Conservation (phyloP, 2,888 invertebrate species). For the Spisula solida region DNA sequence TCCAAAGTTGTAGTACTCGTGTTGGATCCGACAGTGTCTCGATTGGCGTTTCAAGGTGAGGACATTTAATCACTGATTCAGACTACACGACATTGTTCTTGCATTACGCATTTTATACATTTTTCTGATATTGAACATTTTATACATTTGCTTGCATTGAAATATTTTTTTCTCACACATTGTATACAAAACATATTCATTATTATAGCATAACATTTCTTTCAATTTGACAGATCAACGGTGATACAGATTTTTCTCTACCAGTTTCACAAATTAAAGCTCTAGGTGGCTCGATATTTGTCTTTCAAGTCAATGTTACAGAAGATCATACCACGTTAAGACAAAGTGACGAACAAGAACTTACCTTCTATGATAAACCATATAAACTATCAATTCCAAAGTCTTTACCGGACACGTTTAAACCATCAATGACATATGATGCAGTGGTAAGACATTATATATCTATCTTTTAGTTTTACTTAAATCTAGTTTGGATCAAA, state of each 20-base stretch:
- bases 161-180: too few relatives aligned
- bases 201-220: background rate
- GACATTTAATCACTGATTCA: too few relatives aligned
- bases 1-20: too few relatives aligned
- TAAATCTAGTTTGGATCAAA: too few relatives aligned
- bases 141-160: too few relatives aligned
- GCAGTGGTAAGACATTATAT: slow-evolving; percentile 64
- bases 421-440: slow-evolving; percentile 75
- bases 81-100: too few relatives aligned
- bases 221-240: slow-evolving; percentile 68
- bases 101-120: too few relatives aligned
- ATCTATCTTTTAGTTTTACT: background rate
- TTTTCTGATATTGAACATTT: too few relatives aligned
- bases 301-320: slow-evolving; percentile 93
- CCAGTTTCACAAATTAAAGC: slow-evolving; percentile 52
- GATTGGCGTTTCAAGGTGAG: too few relatives aligned
- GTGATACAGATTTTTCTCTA: slow-evolving; percentile 66
- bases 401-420: slow-evolving; percentile 73
- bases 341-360: slow-evolving; percentile 92
- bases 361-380: slow-evolving; percentile 93
- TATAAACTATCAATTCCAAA: slow-evolving; percentile 87
- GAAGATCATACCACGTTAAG: slow-evolving; percentile 95
- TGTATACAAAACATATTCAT: too few relatives aligned
- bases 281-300: slow-evolving; percentile 51
- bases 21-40: too few relatives aligned